phyloP scores from a whole-genome alignment of 2,888 invertebrate genomes.

The Agrotis clavis region DNA sequence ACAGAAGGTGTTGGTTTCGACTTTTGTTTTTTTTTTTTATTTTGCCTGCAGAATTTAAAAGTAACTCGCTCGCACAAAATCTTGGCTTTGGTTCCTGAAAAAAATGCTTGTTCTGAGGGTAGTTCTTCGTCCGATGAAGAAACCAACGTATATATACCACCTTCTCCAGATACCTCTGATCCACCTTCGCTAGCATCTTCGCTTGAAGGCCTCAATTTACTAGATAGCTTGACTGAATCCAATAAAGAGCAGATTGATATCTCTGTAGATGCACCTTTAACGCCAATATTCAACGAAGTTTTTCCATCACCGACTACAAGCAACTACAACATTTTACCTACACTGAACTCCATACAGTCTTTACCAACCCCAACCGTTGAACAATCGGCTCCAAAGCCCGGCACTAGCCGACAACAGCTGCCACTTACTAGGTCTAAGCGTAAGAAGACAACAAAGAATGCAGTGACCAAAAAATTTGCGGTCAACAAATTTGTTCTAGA shows the following conservation, averaged over 20 bases:
- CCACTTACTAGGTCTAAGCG: not conserved
- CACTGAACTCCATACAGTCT: not conserved
- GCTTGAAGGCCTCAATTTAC: conserved; percentile 1
- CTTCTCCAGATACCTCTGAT: not conserved
- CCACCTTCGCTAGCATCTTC: conserved; percentile 2
- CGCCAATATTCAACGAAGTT: not conserved
- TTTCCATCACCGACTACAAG: not conserved
- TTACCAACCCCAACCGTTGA: not conserved
- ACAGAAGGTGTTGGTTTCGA: conserved; percentile 1
- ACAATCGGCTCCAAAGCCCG: not conserved
- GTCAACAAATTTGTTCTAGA: not conserved
- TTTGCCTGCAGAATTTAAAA: conserved; percentile 3
- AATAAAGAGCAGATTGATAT: not conserved
- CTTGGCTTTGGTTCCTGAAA: conserved; percentile 28
- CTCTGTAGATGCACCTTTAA: not conserved
- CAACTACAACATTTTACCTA: not conserved
- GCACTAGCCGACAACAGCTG: not conserved
- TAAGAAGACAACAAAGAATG: not conserved
- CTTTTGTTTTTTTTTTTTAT: not conserved
- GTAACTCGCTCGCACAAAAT: conserved; percentile 25
- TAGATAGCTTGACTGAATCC: not conserved
- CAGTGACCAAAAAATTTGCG: not conserved
- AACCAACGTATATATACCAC: conserved; percentile 15
- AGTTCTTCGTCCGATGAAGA: conserved; percentile 20
- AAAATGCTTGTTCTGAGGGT: conserved; percentile 29